These are phyloP conservation scores for Agrochola circellaris DNA, from an alignment of 2,888 invertebrate genomes.

Conservation along the genomic window DNA sequence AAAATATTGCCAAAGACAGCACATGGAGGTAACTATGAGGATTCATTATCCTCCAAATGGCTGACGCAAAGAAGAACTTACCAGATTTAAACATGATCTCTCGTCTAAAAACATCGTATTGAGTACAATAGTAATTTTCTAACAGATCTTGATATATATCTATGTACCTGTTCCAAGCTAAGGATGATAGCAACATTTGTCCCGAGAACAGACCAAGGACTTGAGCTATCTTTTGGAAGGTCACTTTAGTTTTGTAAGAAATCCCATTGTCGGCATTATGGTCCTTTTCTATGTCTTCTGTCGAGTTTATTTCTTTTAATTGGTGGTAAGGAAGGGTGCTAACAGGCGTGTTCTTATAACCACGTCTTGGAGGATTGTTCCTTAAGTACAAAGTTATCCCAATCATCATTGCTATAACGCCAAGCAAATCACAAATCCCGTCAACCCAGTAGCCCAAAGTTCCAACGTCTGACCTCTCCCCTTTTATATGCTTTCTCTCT, in stretches of 20 bases:
- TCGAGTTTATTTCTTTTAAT: slow-evolving; percentile 84
- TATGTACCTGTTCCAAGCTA: slow-evolving; percentile 96
- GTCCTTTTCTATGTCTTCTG: slow-evolving; percentile 87
- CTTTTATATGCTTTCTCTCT: slow-evolving; percentile 93
- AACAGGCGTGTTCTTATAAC: slow-evolving; percentile 92
- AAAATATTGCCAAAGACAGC: slow-evolving; percentile 94
- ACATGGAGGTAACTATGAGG: slow-evolving; percentile 94
- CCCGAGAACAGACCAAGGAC: slow-evolving; percentile 92
- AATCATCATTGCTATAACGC: slow-evolving; percentile 93
- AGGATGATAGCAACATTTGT: slow-evolving; percentile 93
- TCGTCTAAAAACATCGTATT: slow-evolving; percentile 88
- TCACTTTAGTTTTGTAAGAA: slow-evolving; percentile 92
- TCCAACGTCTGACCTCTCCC: slow-evolving; percentile 95
- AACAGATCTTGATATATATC: slow-evolving; percentile 94
- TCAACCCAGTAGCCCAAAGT: slow-evolving; percentile 95
- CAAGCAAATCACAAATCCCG: slow-evolving; percentile 95
- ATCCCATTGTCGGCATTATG: slow-evolving; percentile 88
- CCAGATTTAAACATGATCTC: slow-evolving; percentile 93
- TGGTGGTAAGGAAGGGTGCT: slow-evolving; percentile 90
- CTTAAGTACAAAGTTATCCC: slow-evolving; percentile 93
- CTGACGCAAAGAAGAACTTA: slow-evolving; percentile 93
- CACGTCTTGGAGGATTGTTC: slow-evolving; percentile 93
- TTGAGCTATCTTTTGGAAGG: slow-evolving; percentile 92
- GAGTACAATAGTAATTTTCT: slow-evolving; percentile 89
- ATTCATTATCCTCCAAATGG: slow-evolving; percentile 94